Evolutionary conservation across 2,797 vertebrate genomes (phyloP).

Genomic region (Scolopax rusticola): DNA sequence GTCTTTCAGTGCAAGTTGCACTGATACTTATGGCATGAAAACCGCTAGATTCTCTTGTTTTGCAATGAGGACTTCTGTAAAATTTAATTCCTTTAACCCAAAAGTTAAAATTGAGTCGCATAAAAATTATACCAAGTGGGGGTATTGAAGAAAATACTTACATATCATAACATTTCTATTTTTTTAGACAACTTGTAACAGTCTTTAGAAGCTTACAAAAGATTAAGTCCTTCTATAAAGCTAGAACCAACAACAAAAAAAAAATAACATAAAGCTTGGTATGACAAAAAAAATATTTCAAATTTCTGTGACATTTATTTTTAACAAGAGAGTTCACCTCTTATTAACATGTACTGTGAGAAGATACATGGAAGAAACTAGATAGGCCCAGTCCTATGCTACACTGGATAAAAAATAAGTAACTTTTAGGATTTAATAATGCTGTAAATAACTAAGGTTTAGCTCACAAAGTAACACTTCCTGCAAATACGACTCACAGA

Average conservation of each 20-base stretch:
- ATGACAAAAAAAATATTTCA: not conserved
- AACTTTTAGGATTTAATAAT: not conserved
- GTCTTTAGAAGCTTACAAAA: not conserved
- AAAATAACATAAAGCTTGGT: not conserved
- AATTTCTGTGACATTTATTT: not conserved
- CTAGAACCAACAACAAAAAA: not conserved
- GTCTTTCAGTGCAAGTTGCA: not conserved
- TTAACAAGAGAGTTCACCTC: not conserved
- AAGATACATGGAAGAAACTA: not conserved
- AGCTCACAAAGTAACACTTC: not conserved
- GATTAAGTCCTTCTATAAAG: not conserved
- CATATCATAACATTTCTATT: not conserved
- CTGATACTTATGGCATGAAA: not conserved
- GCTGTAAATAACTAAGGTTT: slow-evolving; percentile 17
- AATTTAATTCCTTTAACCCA: not conserved
- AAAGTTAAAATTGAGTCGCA: not conserved
- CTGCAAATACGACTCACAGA: not conserved
- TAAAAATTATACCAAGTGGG: not conserved
- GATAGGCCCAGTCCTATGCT: not conserved
- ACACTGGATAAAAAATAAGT: not conserved
- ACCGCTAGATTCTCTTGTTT: not conserved
- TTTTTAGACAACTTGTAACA: not conserved
- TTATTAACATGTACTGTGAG: not conserved
- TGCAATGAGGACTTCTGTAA: not conserved
- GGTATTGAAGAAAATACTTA: not conserved